Percentiles rank a stretch among this genome's conserved stretches.
These are phyloP conservation scores for Coronaproctus castanopsis DNA, from an alignment of 2,888 invertebrate species.

Conservation along the genomic window DNA sequence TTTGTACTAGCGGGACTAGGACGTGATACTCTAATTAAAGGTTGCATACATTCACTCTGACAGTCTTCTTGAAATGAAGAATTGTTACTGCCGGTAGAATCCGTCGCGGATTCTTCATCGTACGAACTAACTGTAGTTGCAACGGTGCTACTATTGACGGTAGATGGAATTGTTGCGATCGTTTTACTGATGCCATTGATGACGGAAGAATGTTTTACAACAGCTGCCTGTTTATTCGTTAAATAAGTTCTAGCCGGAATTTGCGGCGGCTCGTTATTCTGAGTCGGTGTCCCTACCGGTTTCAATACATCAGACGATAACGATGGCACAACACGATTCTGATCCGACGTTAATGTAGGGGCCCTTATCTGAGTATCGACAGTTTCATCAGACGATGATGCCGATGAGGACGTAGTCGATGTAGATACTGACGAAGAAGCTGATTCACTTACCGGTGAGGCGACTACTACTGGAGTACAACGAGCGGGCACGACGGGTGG, in stretches of 20 bases:
- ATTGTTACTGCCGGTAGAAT: too few relatives aligned
- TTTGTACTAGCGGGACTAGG: too few relatives aligned
- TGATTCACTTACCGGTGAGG: constrained; percentile 23
- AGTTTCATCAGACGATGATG: constrained; percentile 11
- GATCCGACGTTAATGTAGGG: not conserved
- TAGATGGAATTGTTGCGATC: too few relatives aligned
- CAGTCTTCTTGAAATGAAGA: too few relatives aligned
- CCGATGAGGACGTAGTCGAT: constrained; percentile 1
- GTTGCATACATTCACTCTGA: too few relatives aligned
- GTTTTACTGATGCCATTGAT: too few relatives aligned
- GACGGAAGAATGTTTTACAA: too few relatives aligned
- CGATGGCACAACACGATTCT: not conserved
- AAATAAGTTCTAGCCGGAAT: not conserved
- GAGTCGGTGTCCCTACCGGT: not conserved
- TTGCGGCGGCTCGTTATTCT: not conserved
- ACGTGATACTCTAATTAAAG: too few relatives aligned
- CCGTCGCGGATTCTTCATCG: too few relatives aligned
- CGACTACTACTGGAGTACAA: constrained; percentile 21
- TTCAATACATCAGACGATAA: not conserved
- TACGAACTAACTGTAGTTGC: too few relatives aligned
- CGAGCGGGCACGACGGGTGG: constrained; percentile 18
- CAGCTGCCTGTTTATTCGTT: too few relatives aligned
- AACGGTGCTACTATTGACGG: too few relatives aligned
- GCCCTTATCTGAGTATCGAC: not conserved
- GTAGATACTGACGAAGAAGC: constrained; percentile 16